Percentiles rank a stretch among this genome's conserved stretches.
phyloP scores from a whole-genome alignment of 92 coral and sea anemone species.

The Phenganax stokvisi region DNA sequence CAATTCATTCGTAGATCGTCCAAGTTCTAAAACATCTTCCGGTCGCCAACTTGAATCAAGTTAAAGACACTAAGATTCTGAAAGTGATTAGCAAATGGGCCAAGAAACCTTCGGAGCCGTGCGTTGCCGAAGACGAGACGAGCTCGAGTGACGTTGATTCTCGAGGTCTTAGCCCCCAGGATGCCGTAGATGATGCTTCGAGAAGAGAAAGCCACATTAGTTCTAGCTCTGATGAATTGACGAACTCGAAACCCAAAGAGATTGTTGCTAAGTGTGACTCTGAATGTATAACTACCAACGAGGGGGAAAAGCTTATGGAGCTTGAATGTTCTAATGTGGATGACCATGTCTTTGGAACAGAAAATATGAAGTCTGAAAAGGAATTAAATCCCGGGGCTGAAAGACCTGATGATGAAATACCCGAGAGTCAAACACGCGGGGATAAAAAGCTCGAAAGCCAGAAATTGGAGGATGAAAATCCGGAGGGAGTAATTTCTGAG shows the following conservation, averaged over 20 bases:
- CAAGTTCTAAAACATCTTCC: constrained; percentile 75
- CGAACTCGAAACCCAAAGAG: background rate
- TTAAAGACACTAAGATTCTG: constrained; percentile 83
- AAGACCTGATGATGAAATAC: background rate
- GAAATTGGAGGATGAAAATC: background rate
- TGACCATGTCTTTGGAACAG: constrained; percentile 2
- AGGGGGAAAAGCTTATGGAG: background rate
- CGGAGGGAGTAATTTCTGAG: constrained; percentile 2
- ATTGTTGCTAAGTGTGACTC: background rate
- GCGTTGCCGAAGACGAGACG: constrained; percentile 50
- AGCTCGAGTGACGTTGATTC: constrained; percentile 36
- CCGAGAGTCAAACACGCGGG: background rate
- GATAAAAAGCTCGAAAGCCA: background rate
- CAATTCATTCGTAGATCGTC: constrained; percentile 49
- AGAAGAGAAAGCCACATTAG: constrained; percentile 12
- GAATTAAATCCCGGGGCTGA: background rate
- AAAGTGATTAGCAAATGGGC: constrained; percentile 91
- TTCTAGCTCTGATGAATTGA: constrained; percentile 11
- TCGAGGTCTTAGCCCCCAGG: constrained; percentile 36
- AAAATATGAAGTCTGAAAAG: background rate
- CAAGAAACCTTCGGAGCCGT: constrained; percentile 41
- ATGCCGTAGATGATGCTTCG: background rate
- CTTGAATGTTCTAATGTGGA: background rate
- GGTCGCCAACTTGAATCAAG: constrained; percentile 78
- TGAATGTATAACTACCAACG: background rate